Percentiles rank a stretch among this genome's conserved stretches.
Evolutionary conservation across 1,140 invertebrate genomes (phyloP).

Genomic region (Neodiprion fabricii): DNA sequence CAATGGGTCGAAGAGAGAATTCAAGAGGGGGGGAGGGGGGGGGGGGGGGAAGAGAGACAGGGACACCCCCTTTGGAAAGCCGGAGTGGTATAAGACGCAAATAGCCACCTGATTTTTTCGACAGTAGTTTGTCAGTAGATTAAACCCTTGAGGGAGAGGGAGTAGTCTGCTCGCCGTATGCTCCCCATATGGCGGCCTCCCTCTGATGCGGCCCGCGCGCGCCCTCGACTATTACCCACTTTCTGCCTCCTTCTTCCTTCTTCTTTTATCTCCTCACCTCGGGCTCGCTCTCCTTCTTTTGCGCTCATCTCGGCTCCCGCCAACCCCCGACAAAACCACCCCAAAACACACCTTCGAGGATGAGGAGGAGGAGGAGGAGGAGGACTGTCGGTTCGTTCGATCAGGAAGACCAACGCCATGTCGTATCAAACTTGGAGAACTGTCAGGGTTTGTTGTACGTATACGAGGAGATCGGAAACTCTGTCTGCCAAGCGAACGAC

Average conservation of each 20-base stretch:
- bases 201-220: conserved; percentile 34
- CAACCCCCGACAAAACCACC: neutral
- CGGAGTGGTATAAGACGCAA: conserved; percentile 17
- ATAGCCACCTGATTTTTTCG: conserved; percentile 54
- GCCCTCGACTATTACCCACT: conserved; percentile 27
- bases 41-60: neutral
- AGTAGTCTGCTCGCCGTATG: conserved; percentile 59
- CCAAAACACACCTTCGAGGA: neutral
- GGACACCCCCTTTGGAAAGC: neutral
- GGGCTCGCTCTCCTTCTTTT: neutral
- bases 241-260: conserved; percentile 23
- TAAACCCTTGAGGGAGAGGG: conserved; percentile 49
- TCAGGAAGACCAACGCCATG: no score
- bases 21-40: neutral
- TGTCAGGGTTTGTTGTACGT: no score
- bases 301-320: neutral
- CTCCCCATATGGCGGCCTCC: conserved; percentile 58
- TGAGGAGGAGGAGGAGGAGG: no score
- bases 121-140: conserved; percentile 58
- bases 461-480: no score
- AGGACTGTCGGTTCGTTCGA: no score
- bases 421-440: no score
- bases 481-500: no score
- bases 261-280: conserved; percentile 6
- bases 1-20: neutral